Base-by-base conservation (phyloP, 1,140 invertebrate species). In the Octopus sinensis region DNA sequence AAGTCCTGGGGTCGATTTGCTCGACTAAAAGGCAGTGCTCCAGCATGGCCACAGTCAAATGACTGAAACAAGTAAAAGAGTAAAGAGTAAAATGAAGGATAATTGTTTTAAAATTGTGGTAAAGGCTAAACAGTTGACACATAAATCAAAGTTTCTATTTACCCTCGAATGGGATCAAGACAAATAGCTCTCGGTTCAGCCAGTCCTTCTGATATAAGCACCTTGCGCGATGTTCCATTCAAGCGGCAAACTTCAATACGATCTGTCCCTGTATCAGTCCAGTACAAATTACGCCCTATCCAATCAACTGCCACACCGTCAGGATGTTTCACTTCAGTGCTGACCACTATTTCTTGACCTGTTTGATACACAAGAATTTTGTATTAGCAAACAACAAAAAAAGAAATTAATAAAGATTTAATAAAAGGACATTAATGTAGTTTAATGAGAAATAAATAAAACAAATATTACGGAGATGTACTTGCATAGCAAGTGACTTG, bases 291-390 rank as follows among this genome's bases (percentile, higher is more conserved):
- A 84, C 96, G 93, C 0, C 95, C 94, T 56, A 97, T 92, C 94
- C 96, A 97, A 91, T 99, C 98, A 12, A 99, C 92, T 13, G 96
- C 94, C 79, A 99, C 90, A 52, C 98, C 97, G 92, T 99, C 98
- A 6, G 89, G 88, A 73, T 95, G 95, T 84, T 93, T 93, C n/a
- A 97, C 93, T 85, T 94, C 94, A 93, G 81, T 84, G 30, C 80
- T 81, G n/a, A 89, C 81, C 7, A 89, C 81, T 43, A 84, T 80
- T 80, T 88, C 87, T 82, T 90, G 86, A 76, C 84, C 90, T 91
- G 82, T n/a, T 43, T 43, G 30, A 43, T 43, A 2, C 30, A 43
- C 30, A 43, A 43, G 30, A 43, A 43, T 43, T 43, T 43, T 43
- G 30, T 43, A 83, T 77, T 73, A 73, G 82, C n/a, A 81, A 51